Percentiles rank a stretch among this genome's conserved stretches.
Conservation (phyloP, 1,140 invertebrate genomes). For the Drosophila funebris region DNA sequence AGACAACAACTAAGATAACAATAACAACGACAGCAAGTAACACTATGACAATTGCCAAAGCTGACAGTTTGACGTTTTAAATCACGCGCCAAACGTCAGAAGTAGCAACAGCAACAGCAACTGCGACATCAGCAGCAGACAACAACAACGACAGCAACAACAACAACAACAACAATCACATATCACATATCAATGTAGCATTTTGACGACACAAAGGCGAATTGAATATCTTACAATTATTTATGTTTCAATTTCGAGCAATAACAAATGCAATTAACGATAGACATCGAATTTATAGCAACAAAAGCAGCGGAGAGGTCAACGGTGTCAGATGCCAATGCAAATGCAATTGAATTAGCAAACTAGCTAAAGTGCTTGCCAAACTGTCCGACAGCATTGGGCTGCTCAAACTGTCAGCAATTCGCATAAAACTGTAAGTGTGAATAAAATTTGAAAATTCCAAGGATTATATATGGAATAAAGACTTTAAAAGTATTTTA, state of each 20-base stretch:
- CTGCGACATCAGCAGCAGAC: constrained; percentile 31
- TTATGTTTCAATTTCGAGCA: constrained; percentile 39
- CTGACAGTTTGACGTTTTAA: constrained; percentile 75
- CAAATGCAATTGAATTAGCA: background rate
- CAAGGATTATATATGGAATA: no score
- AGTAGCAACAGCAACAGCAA: constrained; percentile 23
- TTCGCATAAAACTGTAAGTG: no score
- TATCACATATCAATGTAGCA: constrained; percentile 60
- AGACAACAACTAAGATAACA: constrained; percentile 48
- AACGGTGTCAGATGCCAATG: constrained; percentile 32
- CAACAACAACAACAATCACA: no score
- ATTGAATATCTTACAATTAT: constrained; percentile 63
- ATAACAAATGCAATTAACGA: constrained; percentile 44
- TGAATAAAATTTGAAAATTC: no score
- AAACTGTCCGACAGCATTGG: background rate
- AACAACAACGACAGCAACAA: no score
- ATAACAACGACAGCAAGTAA: constrained; percentile 6
- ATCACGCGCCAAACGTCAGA: constrained; percentile 69
- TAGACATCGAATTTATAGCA: constrained; percentile 35
- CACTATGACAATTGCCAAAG: constrained; percentile 62
- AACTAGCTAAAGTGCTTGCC: background rate
- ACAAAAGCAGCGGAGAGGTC: constrained; percentile 39
- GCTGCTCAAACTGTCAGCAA: constrained; percentile 5
- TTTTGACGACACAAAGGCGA: constrained; percentile 34
- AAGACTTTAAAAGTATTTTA: no score